Base-by-base conservation (phyloP, 1,140 invertebrate genomes). In the Drosophila tropicalis region DNA sequence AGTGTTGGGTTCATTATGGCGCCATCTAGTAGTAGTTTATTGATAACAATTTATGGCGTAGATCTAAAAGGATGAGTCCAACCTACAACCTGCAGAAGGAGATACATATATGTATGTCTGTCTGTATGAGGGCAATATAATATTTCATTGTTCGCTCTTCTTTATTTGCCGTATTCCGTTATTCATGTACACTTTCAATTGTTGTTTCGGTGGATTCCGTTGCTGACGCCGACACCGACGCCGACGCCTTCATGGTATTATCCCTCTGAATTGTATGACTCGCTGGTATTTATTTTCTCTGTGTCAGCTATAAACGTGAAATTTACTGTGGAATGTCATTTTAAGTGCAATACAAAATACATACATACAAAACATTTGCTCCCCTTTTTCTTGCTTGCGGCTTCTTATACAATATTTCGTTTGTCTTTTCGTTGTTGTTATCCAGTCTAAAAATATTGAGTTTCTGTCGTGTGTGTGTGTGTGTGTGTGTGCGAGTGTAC, bases 321-420 rank as follows among this genome's bases (percentile, higher is more conserved):
- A 90, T 90, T 90, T 86, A 90, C 86, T 80, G 77, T 80, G 77
- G 86, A 90, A 90, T 90, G 86, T 86, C 87, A 86, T 90, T 90
- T 90, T 80, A 83, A 90, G 81, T 90, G 76, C 79, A 86, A 51
- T 22, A 51, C 44, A 22, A 25, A 86, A 51, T 22, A 51, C 44
- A 22, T 22, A 51, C 44, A 22, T 9, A 47, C 19, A 22, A 15
- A 51, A 9, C 90, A 73, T 74, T 76, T 78, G 54, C 67, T 72
- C 51, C 57, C 44, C 47, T 76, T 22, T 40, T 41, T 56, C 4
- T 29, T n/a, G 17, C 61, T 55, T 51, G 56, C 54, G 71, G 41
- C 64, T 57, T 60, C 29, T 36, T 44, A 22, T 55, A 47, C 44
- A 79, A 66, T 79, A 62, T 65, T 67, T 29, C 22, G 17, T 47